Percentiles rank a stretch among this genome's conserved stretches.
These are phyloP conservation scores for Chesias legatella DNA, from an alignment of 2,888 invertebrate genomes.

Conservation along the genomic window DNA sequence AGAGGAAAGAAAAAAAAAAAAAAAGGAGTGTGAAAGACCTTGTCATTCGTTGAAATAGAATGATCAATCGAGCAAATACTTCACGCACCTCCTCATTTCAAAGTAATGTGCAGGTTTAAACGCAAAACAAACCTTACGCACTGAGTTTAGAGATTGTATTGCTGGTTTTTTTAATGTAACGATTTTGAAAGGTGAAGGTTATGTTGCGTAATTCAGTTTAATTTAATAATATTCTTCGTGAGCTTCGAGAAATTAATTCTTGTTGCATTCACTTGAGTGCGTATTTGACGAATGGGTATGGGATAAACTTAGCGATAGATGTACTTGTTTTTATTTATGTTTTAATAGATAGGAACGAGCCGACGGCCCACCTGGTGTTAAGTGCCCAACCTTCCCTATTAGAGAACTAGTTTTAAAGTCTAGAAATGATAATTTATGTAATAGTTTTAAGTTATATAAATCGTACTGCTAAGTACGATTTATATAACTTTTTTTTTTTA, in stretches of 20 bases:
- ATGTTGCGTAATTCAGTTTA: constrained; percentile 15
- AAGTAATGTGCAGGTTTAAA: no score
- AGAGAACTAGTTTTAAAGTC: no score
- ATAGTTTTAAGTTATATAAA: no score
- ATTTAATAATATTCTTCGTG: constrained; percentile 55
- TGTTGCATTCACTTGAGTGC: constrained; percentile 2
- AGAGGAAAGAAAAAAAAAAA: neutral
- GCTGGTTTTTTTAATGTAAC: neutral
- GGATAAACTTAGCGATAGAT: no score
- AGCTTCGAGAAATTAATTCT: constrained; percentile 34
- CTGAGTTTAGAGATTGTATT: neutral
- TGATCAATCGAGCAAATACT: constrained; percentile 2
- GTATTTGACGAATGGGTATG: no score
- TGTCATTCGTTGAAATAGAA: constrained; percentile 11
- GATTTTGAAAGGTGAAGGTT: constrained; percentile 18
- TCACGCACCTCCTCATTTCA: constrained; percentile 8
- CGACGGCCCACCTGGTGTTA: no score
- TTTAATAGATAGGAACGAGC: no score
- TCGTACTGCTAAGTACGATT: no score
- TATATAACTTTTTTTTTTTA: no score
- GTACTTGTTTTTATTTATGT: no score
- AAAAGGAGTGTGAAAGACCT: constrained; percentile 15
- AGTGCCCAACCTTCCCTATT: no score
- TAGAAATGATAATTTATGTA: no score
- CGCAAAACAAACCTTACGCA: constrained; percentile 4